Conservation (phyloP, 2,888 invertebrate species). For the Nephrotoma flavescens region DNA sequence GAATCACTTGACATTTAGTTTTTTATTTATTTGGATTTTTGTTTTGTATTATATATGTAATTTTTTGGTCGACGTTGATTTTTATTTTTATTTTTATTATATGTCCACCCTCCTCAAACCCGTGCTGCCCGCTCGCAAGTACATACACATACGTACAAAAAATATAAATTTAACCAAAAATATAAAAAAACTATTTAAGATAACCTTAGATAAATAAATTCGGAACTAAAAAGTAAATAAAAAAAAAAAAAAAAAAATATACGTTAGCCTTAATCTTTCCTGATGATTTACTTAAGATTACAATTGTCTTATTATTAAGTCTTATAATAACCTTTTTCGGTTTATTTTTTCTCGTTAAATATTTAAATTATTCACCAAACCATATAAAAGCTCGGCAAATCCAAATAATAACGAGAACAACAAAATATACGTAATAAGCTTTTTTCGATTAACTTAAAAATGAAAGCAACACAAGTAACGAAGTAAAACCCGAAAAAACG, state of each 20-base stretch:
- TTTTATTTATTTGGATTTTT: not conserved
- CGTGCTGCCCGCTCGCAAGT: not conserved
- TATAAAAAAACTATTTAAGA: not conserved
- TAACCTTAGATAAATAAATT: not conserved
- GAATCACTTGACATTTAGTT: slow-evolving; percentile 32
- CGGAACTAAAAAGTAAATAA: not conserved
- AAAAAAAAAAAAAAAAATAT: not conserved
- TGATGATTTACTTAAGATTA: not conserved
- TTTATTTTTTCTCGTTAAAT: not conserved
- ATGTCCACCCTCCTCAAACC: not conserved
- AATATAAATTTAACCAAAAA: not conserved
- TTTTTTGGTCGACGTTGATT: not conserved
- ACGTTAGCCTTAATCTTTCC: not conserved
- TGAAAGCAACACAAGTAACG: not conserved
- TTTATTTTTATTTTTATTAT: not conserved
- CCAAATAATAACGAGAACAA: not conserved
- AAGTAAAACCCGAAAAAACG: not conserved
- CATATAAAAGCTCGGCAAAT: not conserved
- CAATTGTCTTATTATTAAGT: not conserved
- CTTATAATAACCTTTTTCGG: not conserved
- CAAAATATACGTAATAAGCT: not conserved
- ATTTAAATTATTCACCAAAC: not conserved
- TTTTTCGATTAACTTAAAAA: not conserved
- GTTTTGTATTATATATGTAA: slow-evolving; percentile 9
- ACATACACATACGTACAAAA: not conserved